These are phyloP conservation scores for Empis stercorea DNA, from an alignment of 2,888 invertebrate genomes.

Conservation along the genomic window DNA sequence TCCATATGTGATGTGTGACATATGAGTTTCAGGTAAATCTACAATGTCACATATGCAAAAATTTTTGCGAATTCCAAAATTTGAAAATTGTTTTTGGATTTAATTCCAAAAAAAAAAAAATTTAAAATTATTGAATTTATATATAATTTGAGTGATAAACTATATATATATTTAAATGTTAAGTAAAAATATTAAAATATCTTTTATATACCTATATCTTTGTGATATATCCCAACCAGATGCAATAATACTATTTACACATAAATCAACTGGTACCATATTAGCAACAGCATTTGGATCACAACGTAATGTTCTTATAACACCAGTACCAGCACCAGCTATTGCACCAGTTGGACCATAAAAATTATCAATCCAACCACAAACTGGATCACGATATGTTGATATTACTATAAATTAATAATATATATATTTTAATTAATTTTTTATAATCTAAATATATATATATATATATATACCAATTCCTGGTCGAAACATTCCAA, in stretches of 20 bases:
- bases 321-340: constrained; percentile 63
- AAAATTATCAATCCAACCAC: constrained; percentile 83
- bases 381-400: constrained; percentile 58
- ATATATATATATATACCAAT: constrained; percentile 46
- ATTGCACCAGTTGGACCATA: constrained; percentile 75
- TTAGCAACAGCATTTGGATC: constrained; percentile 57
- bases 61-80: too few species aligned
- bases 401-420: constrained; percentile 40
- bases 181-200: too few species aligned
- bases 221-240: constrained; percentile 59
- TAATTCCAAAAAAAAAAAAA: too few species aligned
- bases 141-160: too few species aligned
- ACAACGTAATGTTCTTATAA: constrained; percentile 55
- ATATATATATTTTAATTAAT: background rate
- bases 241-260: constrained; percentile 69
- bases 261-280: constrained; percentile 63
- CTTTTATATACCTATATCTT: constrained; percentile 30
- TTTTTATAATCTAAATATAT: background rate
- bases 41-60: too few species aligned
- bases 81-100: too few species aligned
- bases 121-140: too few species aligned
- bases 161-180: too few species aligned
- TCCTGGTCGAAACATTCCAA: constrained; percentile 72
- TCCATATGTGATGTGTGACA: too few species aligned
- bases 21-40: too few species aligned